Base-by-base conservation (phyloP, 2,113 vertebrate genomes). In the Pluvialis apricaria region DNA sequence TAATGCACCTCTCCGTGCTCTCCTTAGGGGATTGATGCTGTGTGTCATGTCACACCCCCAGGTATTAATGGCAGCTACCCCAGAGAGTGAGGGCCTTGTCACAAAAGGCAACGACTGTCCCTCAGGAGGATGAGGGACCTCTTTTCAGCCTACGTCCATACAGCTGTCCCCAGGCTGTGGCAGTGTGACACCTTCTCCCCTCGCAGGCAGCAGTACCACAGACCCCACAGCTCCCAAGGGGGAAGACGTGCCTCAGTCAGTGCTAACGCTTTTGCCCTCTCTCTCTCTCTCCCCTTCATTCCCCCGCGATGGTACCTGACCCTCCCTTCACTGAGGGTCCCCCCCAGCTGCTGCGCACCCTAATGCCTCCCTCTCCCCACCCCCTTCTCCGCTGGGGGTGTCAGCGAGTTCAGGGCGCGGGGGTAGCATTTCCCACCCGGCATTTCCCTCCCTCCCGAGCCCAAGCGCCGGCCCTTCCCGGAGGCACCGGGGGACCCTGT, bases 1-100 rank as follows among this genome's bases (percentile, higher is more conserved):
- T 11, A 20, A 14, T 0, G 18, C 75, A 40, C 31, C 36, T 61
- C 36, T 69, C 36, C 36, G 1, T 1, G 34, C 8, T 22, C 15
- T 26, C 2, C 34, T 60, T 5, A 19, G 45, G 45, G 45, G 42
- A n/a, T 0, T 26, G 54, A 26, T 5, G 57, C 17, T 31, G 44
- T 6, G 4, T 52, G 45, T n/a, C 64, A 32, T 38, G 54, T 54
- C 75, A 40, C 31, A 34, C 38, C 18, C 54, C 22, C 42, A 7
- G 15, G 10, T 1, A 44, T n/a, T 15, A 51, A 25, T 2, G 9
- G 15, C 9, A 57, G 19, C 31, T 10, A 7, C 15, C 3, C 58
- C 1, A 1, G 32, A 11, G 38, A 29, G 13, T 0, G 11, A 54
- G 47, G 12, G 13, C 40, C 47, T 58, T 25, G 0, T 2, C 68